Conservation (phyloP, 1,140 invertebrate species). For the Vanessa tameamea region DNA sequence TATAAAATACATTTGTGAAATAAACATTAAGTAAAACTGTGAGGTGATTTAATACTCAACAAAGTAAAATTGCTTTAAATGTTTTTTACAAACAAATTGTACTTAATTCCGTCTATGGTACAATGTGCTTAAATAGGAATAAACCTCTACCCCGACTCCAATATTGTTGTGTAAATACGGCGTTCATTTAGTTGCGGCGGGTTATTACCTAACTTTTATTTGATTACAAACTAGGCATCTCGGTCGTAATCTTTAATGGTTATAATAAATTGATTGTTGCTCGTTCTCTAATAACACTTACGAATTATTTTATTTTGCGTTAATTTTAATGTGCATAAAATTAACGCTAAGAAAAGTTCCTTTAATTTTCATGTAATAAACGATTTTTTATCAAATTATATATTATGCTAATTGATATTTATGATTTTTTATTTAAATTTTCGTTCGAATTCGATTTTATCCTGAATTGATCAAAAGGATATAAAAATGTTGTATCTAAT, state of each 20-base stretch:
- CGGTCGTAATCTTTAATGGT: slow-evolving; percentile 33
- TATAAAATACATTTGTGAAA: too few species aligned
- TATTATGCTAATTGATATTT: too few species aligned
- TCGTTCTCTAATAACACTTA: slow-evolving; percentile 8
- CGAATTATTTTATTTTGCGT: neutral
- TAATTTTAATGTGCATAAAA: too few species aligned
- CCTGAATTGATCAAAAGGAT: neutral
- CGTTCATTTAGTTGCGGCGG: slow-evolving; percentile 35
- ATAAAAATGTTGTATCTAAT: neutral
- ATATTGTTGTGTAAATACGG: slow-evolving; percentile 34
- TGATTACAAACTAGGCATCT: slow-evolving; percentile 38
- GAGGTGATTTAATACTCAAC: too few species aligned
- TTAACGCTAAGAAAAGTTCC: too few species aligned
- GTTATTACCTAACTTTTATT: slow-evolving; percentile 42
- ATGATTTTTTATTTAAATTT: too few species aligned
- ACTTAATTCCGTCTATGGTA: neutral
- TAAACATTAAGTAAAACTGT: too few species aligned
- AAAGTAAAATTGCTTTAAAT: too few species aligned
- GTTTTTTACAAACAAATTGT: too few species aligned
- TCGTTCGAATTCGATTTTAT: too few species aligned
- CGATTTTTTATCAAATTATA: too few species aligned
- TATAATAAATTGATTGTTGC: slow-evolving; percentile 22
- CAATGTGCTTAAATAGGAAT: neutral
- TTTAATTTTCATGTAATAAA: too few species aligned
- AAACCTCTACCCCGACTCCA: slow-evolving; percentile 16